Conservation (phyloP, 2,797 vertebrate genomes). For the Sylvia borin region DNA sequence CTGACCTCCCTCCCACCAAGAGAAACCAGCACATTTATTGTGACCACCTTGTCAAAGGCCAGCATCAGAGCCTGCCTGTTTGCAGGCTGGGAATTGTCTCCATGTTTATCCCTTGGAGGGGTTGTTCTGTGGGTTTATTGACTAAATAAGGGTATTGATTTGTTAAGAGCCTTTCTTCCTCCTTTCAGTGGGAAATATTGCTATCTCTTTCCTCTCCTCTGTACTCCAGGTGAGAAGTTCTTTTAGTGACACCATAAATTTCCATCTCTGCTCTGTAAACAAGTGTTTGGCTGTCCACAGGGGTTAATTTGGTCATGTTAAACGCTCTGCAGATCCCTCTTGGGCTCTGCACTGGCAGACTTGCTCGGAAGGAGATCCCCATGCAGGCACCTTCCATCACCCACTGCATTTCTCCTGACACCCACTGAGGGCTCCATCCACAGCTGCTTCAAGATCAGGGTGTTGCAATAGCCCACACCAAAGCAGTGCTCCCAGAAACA, state of each 20-base stretch:
- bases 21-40: background rate
- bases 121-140: constrained; percentile 83
- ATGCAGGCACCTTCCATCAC: background rate
- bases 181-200: constrained; percentile 74
- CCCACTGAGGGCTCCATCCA: background rate
- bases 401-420: background rate
- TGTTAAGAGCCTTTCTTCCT: constrained; percentile 85
- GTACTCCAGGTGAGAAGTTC: constrained; percentile 72
- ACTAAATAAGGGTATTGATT: constrained; percentile 85
- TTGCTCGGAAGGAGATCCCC: background rate
- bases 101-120: constrained; percentile 69
- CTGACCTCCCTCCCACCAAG: background rate
- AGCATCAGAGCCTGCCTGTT: constrained; percentile 22
- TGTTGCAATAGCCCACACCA: background rate
- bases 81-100: constrained; percentile 65
- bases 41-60: background rate
- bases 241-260: constrained; percentile 75
- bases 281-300: constrained; percentile 56
- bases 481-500: background rate
- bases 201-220: constrained; percentile 69
- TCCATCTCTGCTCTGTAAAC: constrained; percentile 73
- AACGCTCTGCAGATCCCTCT: background rate
- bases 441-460: background rate
- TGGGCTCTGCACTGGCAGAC: background rate
- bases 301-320: constrained; percentile 63